These are phyloP conservation scores for Rousettus madagascariensis DNA, from an alignment of 2,797 vertebrate genomes.

Conservation along the genomic window DNA sequence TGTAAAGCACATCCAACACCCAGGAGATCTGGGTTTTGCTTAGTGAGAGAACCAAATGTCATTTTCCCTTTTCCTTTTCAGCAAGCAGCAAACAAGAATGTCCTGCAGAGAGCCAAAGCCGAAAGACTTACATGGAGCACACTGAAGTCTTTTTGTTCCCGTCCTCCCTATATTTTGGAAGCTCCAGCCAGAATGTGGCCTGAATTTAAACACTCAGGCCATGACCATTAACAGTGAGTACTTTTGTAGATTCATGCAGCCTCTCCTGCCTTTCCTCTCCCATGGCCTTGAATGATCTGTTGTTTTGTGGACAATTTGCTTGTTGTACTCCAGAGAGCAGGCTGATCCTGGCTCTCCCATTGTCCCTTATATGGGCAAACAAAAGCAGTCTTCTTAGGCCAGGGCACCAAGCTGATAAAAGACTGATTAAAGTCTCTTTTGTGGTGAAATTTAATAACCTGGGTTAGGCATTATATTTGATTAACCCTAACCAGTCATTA, in stretches of 20 bases:
- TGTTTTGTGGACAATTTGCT: constrained; percentile 92
- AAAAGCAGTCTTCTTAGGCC: constrained; percentile 79
- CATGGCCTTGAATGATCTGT: constrained; percentile 86
- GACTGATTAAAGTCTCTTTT: constrained; percentile 78
- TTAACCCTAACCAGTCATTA: constrained; percentile 76
- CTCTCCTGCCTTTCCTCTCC: constrained; percentile 84
- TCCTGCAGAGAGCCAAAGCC: constrained; percentile 70
- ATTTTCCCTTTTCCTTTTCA: constrained; percentile 60
- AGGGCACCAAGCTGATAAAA: constrained; percentile 75
- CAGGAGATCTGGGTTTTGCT: constrained; percentile 31
- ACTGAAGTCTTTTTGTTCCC: constrained; percentile 80
- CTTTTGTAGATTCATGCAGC: constrained; percentile 88
- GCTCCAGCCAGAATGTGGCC: constrained; percentile 81
- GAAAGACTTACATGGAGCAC: constrained; percentile 73
- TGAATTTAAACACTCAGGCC: constrained; percentile 84
- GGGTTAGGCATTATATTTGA: constrained; percentile 58
- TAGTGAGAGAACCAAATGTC: constrained; percentile 57
- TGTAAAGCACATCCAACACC: not conserved
- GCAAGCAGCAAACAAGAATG: constrained; percentile 75
- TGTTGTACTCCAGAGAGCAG: constrained; percentile 89
- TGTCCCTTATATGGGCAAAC: constrained; percentile 84
- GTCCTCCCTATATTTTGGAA: constrained; percentile 80
- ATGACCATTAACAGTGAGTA: constrained; percentile 82
- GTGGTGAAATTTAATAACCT: constrained; percentile 75
- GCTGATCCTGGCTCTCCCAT: constrained; percentile 87